phyloP scores from a whole-genome alignment of 2,797 vertebrate genomes.

The Mastacembelus armatus region DNA sequence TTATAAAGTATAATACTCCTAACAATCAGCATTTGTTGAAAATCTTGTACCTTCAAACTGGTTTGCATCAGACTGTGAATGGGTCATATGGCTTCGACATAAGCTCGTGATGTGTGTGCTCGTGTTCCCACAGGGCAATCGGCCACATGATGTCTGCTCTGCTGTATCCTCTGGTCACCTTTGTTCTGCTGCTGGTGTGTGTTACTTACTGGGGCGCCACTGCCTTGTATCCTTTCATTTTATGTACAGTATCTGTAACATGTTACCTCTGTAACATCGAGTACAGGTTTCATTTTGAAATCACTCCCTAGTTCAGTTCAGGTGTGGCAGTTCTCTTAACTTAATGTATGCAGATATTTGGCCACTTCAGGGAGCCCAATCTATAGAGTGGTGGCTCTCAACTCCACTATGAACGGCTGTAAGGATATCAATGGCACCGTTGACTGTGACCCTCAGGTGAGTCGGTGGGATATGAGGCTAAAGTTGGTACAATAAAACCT shows the following conservation, averaged over 20 bases:
- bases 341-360: slow-evolving; percentile 84
- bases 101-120: slow-evolving; percentile 22
- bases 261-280: too few species aligned
- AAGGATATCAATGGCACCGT: slow-evolving; percentile 58
- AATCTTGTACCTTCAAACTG: too few species aligned
- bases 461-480: neutral
- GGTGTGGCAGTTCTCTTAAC: slow-evolving; percentile 56
- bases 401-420: slow-evolving; percentile 68
- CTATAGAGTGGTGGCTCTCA: slow-evolving; percentile 83
- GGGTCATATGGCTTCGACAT: neutral
- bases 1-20: too few species aligned
- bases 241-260: neutral
- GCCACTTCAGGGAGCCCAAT: slow-evolving; percentile 89
- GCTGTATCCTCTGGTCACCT: slow-evolving; percentile 89
- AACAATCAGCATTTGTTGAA: too few species aligned
- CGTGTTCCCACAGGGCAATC: slow-evolving; percentile 84
- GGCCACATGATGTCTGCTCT: slow-evolving; percentile 89
- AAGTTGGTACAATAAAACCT: neutral
- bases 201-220: slow-evolving; percentile 90
- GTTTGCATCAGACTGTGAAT: neutral
- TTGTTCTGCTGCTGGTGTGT: slow-evolving; percentile 89
- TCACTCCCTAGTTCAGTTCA: neutral
- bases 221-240: slow-evolving; percentile 90
- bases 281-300: neutral
- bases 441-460: slow-evolving; percentile 85